Evolutionary conservation across 2,888 invertebrate genomes (phyloP).

Genomic region (Fragum fragum): DNA sequence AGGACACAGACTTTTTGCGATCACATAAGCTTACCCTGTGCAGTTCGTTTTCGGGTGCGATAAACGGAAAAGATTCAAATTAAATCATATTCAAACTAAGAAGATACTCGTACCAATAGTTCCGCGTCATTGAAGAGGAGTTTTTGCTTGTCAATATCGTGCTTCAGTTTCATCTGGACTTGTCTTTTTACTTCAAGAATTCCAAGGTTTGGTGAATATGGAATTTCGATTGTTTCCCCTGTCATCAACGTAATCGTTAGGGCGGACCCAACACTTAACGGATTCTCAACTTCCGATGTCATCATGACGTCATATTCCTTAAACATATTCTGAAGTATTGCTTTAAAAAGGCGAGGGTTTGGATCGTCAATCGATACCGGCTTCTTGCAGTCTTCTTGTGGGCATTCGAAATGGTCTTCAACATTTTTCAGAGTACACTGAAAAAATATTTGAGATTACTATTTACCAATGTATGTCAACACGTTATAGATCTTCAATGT

Average conservation of each 20-base stretch:
- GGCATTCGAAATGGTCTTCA: slow-evolving; percentile 58
- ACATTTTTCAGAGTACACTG: slow-evolving; percentile 66
- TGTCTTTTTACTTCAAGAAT: slow-evolving; percentile 59
- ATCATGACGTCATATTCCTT: slow-evolving; percentile 60
- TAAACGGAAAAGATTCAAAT: too few relatives aligned
- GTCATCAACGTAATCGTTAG: slow-evolving; percentile 67
- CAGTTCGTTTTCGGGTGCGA: too few relatives aligned
- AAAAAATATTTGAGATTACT: too few relatives aligned
- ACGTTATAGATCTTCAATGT: too few relatives aligned
- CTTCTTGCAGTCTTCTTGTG: slow-evolving; percentile 60
- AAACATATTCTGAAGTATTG: slow-evolving; percentile 68
- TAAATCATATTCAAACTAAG: too few relatives aligned
- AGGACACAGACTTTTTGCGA: too few relatives aligned
- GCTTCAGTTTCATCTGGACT: slow-evolving; percentile 55
- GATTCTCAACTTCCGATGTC: slow-evolving; percentile 42
- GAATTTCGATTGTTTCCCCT: slow-evolving; percentile 66
- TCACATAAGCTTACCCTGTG: too few relatives aligned
- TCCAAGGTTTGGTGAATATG: slow-evolving; percentile 60
- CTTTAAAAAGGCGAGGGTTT: slow-evolving; percentile 54
- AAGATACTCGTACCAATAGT: slow-evolving; percentile 54
- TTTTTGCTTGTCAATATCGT: slow-evolving; percentile 69
- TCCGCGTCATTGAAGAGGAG: slow-evolving; percentile 69
- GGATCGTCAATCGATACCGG: slow-evolving; percentile 28
- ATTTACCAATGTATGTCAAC: too few relatives aligned
- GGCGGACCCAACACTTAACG: slow-evolving; percentile 28